Evolutionary conservation across 2,888 invertebrate genomes (phyloP).

Genomic region (Apotomis turbidana): DNA sequence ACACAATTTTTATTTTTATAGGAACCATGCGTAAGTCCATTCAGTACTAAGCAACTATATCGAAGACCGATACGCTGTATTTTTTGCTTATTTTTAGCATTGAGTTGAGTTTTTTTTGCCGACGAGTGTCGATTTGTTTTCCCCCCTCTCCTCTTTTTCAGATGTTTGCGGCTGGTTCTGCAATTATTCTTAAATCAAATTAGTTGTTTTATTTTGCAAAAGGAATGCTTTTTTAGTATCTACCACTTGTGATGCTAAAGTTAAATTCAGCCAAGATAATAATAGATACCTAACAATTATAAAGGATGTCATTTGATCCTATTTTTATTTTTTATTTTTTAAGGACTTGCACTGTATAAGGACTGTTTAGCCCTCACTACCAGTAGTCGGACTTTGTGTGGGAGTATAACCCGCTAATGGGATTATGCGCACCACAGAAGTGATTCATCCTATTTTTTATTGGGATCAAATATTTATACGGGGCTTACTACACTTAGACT

Average conservation of each 20-base stretch:
- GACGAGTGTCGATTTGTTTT: constrained; percentile 47
- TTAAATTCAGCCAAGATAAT: neutral
- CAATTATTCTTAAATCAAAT: constrained; percentile 53
- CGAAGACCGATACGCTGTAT: constrained; percentile 69
- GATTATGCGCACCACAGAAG: no score
- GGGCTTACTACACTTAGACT: no score
- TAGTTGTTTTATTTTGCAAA: constrained; percentile 28
- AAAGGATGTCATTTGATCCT: no score
- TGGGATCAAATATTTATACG: no score
- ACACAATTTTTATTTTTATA: constrained; percentile 77
- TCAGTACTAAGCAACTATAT: constrained; percentile 69
- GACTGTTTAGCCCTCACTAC: no score
- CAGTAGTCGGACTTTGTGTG: no score
- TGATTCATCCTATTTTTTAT: no score
- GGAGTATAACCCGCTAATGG: no score
- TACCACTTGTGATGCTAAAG: constrained; percentile 20
- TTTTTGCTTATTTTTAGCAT: constrained; percentile 65
- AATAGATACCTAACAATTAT: no score
- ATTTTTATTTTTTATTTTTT: no score
- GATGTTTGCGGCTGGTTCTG: constrained; percentile 7
- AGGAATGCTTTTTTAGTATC: constrained; percentile 5
- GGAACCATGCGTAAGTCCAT: constrained; percentile 83
- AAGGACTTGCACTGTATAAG: no score
- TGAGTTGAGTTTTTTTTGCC: constrained; percentile 58
- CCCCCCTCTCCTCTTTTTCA: constrained; percentile 4